Evolutionary conservation across 2,797 vertebrate species (phyloP).

Genomic region (Sebastes matsubarae): DNA sequence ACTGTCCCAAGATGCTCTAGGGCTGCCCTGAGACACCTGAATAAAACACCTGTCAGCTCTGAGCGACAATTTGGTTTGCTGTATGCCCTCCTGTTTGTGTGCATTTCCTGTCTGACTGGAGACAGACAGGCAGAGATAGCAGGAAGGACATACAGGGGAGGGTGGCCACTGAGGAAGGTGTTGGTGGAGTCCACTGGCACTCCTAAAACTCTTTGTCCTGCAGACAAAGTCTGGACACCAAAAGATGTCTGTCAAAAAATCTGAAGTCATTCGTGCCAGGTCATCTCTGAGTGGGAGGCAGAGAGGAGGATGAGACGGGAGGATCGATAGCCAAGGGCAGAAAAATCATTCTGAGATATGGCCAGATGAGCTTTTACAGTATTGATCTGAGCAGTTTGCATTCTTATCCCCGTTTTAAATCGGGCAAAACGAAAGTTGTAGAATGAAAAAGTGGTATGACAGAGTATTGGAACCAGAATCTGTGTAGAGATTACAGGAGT

Average conservation of each 20-base stretch:
- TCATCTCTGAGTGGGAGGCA: conserved; percentile 68
- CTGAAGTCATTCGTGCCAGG: conserved; percentile 72
- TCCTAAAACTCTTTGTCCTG: neutral
- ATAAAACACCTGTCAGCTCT: conserved; percentile 20
- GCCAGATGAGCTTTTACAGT: conserved; percentile 26
- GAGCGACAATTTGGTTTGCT: neutral
- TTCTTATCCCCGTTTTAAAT: conserved; percentile 14
- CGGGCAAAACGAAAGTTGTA: neutral
- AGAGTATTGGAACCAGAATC: neutral
- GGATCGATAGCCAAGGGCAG: conserved; percentile 31
- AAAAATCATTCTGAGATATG: conserved; percentile 30
- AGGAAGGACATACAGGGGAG: neutral
- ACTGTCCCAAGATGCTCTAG: conserved; percentile 22
- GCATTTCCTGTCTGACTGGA: neutral
- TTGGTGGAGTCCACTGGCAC: neutral
- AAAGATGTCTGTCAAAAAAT: conserved; percentile 66
- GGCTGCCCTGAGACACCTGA: conserved; percentile 56
- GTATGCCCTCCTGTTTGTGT: neutral
- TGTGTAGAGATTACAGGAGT: neutral
- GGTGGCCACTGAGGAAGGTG: neutral
- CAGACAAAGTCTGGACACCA: conserved; percentile 67
- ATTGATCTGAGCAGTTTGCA: conserved; percentile 36
- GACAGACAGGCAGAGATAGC: neutral
- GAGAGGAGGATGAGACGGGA: neutral
- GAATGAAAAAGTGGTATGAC: conserved; percentile 28